These are phyloP conservation scores for Ambastaia sidthimunki DNA, from an alignment of 2,797 vertebrate genomes.

Conservation along the genomic window DNA sequence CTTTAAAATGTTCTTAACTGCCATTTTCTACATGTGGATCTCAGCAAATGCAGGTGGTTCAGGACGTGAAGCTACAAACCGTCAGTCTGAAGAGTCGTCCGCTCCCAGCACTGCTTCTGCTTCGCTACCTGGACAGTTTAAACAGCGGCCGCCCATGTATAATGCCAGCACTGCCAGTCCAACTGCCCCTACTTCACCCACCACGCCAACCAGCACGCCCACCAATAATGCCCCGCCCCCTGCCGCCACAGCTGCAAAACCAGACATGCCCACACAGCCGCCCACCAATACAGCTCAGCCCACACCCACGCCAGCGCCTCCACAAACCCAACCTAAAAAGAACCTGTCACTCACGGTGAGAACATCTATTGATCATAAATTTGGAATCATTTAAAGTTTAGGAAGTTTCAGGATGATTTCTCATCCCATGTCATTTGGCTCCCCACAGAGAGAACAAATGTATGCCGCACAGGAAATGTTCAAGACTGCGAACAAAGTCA, in stretches of 20 bases:
- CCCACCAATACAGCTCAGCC: constrained; percentile 80
- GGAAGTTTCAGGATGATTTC: background rate
- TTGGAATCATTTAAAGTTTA: background rate
- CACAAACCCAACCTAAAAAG: constrained; percentile 88
- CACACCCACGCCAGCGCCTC: constrained; percentile 80
- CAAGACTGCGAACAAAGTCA: constrained; percentile 99
- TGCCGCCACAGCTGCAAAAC: constrained; percentile 79
- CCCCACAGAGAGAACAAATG: constrained; percentile 91
- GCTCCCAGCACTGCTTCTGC: constrained; percentile 75
- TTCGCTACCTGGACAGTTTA: constrained; percentile 88
- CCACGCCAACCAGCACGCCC: constrained; percentile 76
- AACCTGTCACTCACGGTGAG: constrained; percentile 92
- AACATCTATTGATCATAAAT: background rate
- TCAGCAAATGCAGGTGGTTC: constrained; percentile 81
- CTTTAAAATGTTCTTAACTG: background rate
- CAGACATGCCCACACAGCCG: constrained; percentile 76
- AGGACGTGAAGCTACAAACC: constrained; percentile 81
- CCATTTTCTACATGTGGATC: background rate
- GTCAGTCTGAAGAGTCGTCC: constrained; percentile 87
- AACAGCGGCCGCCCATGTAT: constrained; percentile 95
- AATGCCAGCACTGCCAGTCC: constrained; percentile 86
- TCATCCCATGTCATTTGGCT: constrained; percentile 7
- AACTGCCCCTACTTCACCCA: constrained; percentile 79
- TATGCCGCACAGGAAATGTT: constrained; percentile 98
- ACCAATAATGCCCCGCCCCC: constrained; percentile 81